Evolutionary conservation across 2,113 vertebrate genomes (phyloP).

Genomic region (Dicentrarchus labrax): DNA sequence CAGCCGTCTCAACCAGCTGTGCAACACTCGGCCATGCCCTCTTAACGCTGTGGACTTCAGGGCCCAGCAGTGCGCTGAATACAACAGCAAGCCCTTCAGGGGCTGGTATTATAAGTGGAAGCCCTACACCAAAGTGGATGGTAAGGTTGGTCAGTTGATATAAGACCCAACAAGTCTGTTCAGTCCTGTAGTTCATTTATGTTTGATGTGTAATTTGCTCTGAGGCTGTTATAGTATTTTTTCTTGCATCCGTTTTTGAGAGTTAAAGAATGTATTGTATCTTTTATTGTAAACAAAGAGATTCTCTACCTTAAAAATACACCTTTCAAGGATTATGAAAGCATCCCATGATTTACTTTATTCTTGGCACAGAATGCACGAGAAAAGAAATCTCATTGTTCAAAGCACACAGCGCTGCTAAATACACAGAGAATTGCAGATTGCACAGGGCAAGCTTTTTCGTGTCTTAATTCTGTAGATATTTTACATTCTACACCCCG

Average conservation of each 20-base stretch:
- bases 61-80: slow-evolving; percentile 95
- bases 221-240: background rate
- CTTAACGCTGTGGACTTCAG: slow-evolving; percentile 88
- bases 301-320: background rate
- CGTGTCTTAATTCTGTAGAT: slow-evolving; percentile 50
- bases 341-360: slow-evolving; percentile 20
- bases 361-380: slow-evolving; percentile 19
- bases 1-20: slow-evolving; percentile 91
- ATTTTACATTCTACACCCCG: slow-evolving; percentile 27
- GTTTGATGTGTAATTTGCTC: background rate
- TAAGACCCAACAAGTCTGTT: background rate
- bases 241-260: background rate
- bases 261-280: background rate
- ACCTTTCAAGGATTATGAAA: slow-evolving; percentile 1
- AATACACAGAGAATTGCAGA: slow-evolving; percentile 40
- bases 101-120: slow-evolving; percentile 99
- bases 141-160: slow-evolving; percentile 76
- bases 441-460: slow-evolving; percentile 47
- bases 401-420: background rate
- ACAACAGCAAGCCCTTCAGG: slow-evolving; percentile 98
- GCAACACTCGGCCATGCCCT: slow-evolving; percentile 87
- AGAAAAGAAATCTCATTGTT: slow-evolving; percentile 37
- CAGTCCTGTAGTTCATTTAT: background rate
- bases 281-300: background rate
- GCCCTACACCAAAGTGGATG: slow-evolving; percentile 97